Evolutionary conservation across 2,888 invertebrate genomes (phyloP).

Genomic region (Exocentrus adspersus): DNA sequence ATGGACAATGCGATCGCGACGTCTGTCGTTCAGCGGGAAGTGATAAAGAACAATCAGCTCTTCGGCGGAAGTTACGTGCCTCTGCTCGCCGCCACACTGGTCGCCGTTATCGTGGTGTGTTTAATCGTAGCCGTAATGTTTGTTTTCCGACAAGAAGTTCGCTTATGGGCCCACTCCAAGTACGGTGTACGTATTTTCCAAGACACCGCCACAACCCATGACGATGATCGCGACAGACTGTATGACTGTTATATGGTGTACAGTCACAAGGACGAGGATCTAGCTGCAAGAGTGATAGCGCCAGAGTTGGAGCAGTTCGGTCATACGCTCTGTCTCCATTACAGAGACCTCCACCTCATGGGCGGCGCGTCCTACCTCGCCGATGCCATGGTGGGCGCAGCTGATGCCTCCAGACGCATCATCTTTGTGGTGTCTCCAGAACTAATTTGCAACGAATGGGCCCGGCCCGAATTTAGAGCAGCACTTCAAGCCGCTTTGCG

Average conservation of each 20-base stretch:
- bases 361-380: constrained; percentile 71
- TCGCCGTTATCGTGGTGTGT: constrained; percentile 75
- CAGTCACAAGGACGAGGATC: constrained; percentile 82
- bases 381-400: constrained; percentile 71
- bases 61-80: constrained; percentile 77
- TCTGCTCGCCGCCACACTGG: constrained; percentile 76
- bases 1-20: constrained; percentile 75
- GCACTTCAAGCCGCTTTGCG: constrained; percentile 82
- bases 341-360: constrained; percentile 70
- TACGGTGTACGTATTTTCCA: constrained; percentile 82
- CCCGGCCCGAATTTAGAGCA: constrained; percentile 81
- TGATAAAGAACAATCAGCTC: constrained; percentile 72
- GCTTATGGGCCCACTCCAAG: constrained; percentile 81
- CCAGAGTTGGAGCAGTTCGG: constrained; percentile 78
- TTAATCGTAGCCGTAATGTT: constrained; percentile 76
- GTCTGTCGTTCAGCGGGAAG: constrained; percentile 63
- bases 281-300: constrained; percentile 74
- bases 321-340: constrained; percentile 76
- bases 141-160: constrained; percentile 80
- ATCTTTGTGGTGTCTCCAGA: constrained; percentile 83
- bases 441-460: constrained; percentile 87
- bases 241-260: constrained; percentile 90
- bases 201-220: constrained; percentile 68
- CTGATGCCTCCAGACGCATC: constrained; percentile 76
- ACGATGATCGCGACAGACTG: constrained; percentile 66